phyloP scores from a whole-genome alignment of 2,888 invertebrate species.

The Allygus modestus region DNA sequence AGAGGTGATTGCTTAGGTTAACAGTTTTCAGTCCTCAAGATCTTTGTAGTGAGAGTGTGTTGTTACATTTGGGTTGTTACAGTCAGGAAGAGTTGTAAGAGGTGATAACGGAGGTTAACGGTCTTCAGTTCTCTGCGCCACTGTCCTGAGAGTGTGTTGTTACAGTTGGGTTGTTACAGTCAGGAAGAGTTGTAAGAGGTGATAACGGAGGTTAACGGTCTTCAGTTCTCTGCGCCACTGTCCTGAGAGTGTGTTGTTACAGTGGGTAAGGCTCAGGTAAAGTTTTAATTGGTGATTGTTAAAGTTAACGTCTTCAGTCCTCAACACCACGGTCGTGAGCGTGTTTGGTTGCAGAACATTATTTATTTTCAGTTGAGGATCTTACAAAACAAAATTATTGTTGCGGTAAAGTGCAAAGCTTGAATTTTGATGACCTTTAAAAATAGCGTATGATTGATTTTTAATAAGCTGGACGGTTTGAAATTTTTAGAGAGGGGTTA shows the following conservation, averaged over 20 bases:
- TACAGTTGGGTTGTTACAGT: too few species aligned
- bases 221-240: background rate
- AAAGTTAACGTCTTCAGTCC: background rate
- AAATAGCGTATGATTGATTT: too few species aligned
- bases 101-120: background rate
- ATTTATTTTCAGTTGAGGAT: too few species aligned
- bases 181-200: background rate
- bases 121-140: background rate
- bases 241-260: background rate
- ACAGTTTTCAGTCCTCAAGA: background rate
- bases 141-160: background rate
- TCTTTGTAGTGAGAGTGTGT: background rate
- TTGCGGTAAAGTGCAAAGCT: too few species aligned
- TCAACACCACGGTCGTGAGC: background rate
- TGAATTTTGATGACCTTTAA: too few species aligned
- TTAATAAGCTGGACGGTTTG: too few species aligned
- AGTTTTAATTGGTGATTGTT: background rate
- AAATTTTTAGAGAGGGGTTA: too few species aligned
- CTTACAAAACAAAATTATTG: too few species aligned
- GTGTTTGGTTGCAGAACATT: too few species aligned
- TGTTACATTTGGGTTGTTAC: too few species aligned
- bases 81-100: slow-evolving; percentile 1
- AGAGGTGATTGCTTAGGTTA: background rate
- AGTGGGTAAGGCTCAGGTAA: too few species aligned
- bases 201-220: background rate